Conservation (phyloP, 2,113 vertebrate genomes). For the Poicephalus gulielmi region DNA sequence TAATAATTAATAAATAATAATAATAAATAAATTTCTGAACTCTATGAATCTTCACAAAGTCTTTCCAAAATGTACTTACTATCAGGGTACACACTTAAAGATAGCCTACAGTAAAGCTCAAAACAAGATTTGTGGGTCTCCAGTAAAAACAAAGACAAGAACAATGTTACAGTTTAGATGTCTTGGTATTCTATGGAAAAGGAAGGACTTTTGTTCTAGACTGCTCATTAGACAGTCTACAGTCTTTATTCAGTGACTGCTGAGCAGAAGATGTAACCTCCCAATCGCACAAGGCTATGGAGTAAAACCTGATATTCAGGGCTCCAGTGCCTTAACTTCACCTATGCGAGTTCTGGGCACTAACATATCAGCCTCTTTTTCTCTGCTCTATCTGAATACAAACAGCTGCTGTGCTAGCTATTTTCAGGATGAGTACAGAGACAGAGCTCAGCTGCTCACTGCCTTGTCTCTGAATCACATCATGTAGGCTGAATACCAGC, state of each 20-base stretch:
- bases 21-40: background rate
- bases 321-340: background rate
- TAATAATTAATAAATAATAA: no score
- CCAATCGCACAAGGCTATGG: background rate
- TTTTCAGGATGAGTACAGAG: background rate
- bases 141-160: background rate
- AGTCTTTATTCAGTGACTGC: background rate
- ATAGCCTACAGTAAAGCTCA: background rate
- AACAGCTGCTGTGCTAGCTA: slow-evolving; percentile 11
- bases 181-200: background rate
- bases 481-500: background rate
- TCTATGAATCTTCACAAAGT: background rate
- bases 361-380: background rate
- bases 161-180: background rate
- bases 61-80: background rate
- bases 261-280: background rate
- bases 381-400: background rate
- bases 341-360: background rate
- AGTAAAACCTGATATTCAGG: background rate
- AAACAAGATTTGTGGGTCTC: background rate
- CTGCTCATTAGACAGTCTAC: background rate
- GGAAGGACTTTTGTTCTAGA: background rate
- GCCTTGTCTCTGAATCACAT: slow-evolving; percentile 29
- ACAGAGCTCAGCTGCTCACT: slow-evolving; percentile 42
- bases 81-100: background rate